These are phyloP conservation scores for Emydura subglobosa DNA, from an alignment of 2,113 vertebrate species.

Conservation along the genomic window DNA sequence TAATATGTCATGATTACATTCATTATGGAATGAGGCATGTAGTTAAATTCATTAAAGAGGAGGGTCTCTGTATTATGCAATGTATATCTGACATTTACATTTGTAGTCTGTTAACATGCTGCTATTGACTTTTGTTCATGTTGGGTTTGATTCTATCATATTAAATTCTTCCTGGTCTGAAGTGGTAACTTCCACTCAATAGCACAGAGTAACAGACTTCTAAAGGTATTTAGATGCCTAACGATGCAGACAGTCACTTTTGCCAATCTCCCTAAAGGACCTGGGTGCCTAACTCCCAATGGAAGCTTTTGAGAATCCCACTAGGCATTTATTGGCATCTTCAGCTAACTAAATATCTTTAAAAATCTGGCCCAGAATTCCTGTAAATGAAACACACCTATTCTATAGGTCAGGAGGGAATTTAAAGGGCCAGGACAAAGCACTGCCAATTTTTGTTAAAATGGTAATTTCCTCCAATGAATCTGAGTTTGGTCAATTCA, in stretches of 20 bases:
- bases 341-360: background rate
- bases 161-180: background rate
- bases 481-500: background rate
- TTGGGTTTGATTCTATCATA: background rate
- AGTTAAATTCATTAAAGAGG: background rate
- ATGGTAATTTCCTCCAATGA: background rate
- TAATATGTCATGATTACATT: background rate
- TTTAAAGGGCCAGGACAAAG: fast-evolving
- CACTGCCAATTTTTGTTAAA: fast-evolving
- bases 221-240: background rate
- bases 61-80: background rate
- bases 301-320: background rate
- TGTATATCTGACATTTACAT: background rate
- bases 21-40: background rate
- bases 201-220: background rate
- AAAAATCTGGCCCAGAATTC: background rate
- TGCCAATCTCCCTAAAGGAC: background rate
- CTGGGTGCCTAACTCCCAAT: background rate
- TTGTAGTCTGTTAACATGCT: background rate
- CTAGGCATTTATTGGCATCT: background rate
- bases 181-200: background rate
- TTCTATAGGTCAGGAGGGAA: background rate
- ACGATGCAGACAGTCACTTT: background rate
- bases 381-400: background rate
- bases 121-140: background rate